Evolutionary conservation across 2,113 vertebrate genomes (phyloP).

Genomic region (Lanius ludovicianus): DNA sequence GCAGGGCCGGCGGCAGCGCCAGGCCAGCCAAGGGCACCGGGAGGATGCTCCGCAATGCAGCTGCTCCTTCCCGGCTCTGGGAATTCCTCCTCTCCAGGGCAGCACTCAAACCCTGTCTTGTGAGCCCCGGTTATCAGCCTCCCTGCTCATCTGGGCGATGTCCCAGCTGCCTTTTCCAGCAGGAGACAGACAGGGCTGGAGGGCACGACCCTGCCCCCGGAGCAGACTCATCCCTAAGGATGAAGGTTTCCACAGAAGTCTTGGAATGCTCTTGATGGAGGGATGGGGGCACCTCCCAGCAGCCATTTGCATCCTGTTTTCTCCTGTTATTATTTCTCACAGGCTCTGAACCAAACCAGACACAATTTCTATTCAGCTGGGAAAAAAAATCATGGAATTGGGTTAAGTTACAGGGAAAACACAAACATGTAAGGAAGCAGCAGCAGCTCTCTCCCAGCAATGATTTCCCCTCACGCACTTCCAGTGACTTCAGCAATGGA

Average conservation of each 20-base stretch:
- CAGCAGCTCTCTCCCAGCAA: neutral
- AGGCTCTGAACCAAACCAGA: neutral
- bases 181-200: neutral
- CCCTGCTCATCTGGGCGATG: fast-evolving
- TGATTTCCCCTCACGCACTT: neutral
- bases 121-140: fast-evolving
- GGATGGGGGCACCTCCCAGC: neutral
- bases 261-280: neutral
- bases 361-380: neutral
- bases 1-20: neutral
- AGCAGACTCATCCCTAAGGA: neutral
- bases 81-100: neutral
- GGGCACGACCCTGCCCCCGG: neutral
- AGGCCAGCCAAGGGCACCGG: neutral
- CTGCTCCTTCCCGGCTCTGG: neutral
- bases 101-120: neutral
- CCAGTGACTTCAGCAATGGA: neutral
- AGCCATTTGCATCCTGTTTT: neutral
- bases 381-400: neutral
- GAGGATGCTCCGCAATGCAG: neutral
- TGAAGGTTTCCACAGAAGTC: neutral
- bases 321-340: neutral
- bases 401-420: neutral
- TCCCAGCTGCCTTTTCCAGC: neutral
- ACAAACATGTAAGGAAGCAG: neutral